Percentiles rank a stretch among this genome's conserved stretches.
phyloP scores from a whole-genome alignment of 2,888 invertebrate genomes.

The Dione juno region DNA sequence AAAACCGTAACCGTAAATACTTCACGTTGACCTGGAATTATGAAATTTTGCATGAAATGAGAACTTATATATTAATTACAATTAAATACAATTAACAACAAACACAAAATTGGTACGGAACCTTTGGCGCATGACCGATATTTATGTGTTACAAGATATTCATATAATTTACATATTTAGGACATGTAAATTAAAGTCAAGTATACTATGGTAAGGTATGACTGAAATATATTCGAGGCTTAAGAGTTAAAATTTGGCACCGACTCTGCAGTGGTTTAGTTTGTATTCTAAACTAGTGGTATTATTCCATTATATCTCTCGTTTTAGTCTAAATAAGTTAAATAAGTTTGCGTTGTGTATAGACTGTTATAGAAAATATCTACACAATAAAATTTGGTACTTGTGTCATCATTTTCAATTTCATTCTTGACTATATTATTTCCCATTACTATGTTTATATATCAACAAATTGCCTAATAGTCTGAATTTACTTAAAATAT shows the following conservation, averaged over 20 bases:
- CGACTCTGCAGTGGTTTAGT: conserved; percentile 9
- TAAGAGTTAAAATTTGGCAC: conserved; percentile 20
- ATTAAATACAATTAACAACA: no score
- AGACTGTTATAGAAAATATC: no score
- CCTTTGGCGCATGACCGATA: no score
- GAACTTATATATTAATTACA: no score
- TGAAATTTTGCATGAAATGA: not conserved
- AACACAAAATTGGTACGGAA: no score
- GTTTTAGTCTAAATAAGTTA: conserved; percentile 11
- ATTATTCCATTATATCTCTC: conserved; percentile 12
- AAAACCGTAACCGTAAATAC: no score
- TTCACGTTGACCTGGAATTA: not conserved
- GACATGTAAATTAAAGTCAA: conserved; percentile 11
- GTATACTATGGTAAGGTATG: not conserved
- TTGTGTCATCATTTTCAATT: no score
- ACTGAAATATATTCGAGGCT: conserved; percentile 17
- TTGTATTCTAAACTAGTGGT: conserved; percentile 14
- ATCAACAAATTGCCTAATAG: no score
- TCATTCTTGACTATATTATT: no score
- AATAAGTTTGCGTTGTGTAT: not conserved
- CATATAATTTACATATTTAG: not conserved
- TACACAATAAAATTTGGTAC: no score
- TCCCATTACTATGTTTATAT: no score
- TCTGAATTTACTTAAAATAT: no score
- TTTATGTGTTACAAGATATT: not conserved